Evolutionary conservation across 2,113 vertebrate genomes (phyloP).

Genomic region (Setophaga kirtlandii): DNA sequence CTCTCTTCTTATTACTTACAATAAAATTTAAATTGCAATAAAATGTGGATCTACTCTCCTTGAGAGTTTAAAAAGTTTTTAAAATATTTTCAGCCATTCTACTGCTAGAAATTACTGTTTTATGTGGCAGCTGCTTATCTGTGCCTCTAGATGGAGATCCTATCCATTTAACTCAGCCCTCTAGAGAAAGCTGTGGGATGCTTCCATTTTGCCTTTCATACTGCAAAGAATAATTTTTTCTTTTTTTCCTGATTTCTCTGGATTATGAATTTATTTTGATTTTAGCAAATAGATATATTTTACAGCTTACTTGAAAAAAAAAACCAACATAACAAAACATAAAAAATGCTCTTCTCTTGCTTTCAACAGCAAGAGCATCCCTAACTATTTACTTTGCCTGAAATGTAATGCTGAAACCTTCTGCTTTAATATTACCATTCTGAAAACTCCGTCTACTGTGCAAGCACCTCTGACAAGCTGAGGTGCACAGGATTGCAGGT

Average conservation of each 20-base stretch:
- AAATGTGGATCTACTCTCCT: neutral
- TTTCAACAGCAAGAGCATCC: neutral
- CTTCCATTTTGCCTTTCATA: neutral
- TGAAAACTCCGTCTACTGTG: neutral
- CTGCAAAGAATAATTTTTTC: neutral
- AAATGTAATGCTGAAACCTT: neutral
- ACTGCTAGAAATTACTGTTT: neutral
- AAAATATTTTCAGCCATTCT: neutral
- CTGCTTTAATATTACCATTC: neutral
- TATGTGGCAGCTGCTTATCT: neutral
- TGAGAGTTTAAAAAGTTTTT: neutral
- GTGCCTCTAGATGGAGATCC: constrained; percentile 60
- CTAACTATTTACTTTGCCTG: neutral
- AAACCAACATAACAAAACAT: neutral
- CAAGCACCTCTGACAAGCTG: neutral
- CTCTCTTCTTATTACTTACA: neutral
- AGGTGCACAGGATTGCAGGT: neutral
- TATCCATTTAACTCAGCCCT: constrained; percentile 16
- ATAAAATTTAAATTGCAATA: neutral
- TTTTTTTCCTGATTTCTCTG: neutral
- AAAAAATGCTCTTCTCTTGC: neutral
- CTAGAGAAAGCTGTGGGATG: neutral
- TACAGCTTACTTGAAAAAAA: neutral
- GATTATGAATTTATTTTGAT: neutral
- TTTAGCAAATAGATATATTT: neutral